phyloP scores from a whole-genome alignment of 2,113 vertebrate species.

The Ictalurus furcatus region DNA sequence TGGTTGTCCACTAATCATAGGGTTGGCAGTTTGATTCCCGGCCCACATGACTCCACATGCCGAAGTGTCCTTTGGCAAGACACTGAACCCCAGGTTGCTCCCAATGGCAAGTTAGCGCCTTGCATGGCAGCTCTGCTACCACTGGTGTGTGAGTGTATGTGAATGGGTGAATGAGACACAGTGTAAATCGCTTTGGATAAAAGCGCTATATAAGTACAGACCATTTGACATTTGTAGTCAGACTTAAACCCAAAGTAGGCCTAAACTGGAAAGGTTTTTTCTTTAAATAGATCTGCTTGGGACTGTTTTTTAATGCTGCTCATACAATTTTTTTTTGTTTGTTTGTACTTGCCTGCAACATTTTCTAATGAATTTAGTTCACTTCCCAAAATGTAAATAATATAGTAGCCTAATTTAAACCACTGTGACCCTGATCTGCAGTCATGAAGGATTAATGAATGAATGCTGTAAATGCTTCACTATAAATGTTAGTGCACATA shows the following conservation, averaged over 20 bases:
- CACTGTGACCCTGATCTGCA: background rate
- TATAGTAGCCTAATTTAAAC: background rate
- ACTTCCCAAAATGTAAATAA: background rate
- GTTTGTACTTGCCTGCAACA: background rate
- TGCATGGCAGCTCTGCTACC: no score
- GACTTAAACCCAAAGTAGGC: background rate
- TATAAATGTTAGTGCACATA: background rate
- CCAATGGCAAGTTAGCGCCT: no score
- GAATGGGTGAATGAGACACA: no score
- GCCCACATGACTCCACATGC: no score
- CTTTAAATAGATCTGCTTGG: no score
- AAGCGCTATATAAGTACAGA: no score
- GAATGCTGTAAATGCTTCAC: background rate
- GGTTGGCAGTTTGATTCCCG: no score
- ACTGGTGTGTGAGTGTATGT: no score
- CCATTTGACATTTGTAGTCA: background rate
- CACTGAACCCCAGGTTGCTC: no score
- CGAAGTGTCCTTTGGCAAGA: no score
- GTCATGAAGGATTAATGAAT: background rate
- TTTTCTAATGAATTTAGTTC: background rate
- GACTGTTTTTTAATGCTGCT: background rate
- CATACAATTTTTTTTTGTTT: background rate
- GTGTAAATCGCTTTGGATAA: no score
- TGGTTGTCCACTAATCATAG: no score
- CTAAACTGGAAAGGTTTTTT: background rate